Evolutionary conservation across 64 coral and sea anemone species (phyloP).

Genomic region (Cladopsammia gracilis): DNA sequence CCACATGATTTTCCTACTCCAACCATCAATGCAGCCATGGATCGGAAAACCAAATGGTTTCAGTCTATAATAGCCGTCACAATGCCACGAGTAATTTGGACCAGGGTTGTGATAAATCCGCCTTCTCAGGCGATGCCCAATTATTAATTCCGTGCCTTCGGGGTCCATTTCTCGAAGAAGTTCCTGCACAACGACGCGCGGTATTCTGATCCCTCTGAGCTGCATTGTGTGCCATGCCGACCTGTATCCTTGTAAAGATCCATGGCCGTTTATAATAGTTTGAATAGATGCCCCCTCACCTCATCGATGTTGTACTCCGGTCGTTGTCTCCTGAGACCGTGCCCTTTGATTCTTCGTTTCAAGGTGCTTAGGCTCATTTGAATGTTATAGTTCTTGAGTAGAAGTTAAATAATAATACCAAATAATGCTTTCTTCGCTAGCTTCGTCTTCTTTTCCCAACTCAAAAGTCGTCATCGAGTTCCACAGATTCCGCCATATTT

Average conservation of each 20-base stretch:
- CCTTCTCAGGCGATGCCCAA: conserved; percentile 68
- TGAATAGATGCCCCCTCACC: too few species aligned
- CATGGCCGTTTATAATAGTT: too few species aligned
- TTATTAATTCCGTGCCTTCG: conserved; percentile 61
- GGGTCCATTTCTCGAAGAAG: conserved; percentile 76
- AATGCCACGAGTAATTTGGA: conserved; percentile 70
- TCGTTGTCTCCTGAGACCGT: too few species aligned
- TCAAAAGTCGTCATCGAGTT: too few species aligned
- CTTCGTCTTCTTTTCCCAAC: too few species aligned
- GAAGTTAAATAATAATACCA: too few species aligned
- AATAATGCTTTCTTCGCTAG: too few species aligned
- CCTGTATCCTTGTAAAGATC: conserved; percentile 69
- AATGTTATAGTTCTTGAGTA: too few species aligned
- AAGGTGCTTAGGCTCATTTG: too few species aligned
- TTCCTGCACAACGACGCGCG: conserved; percentile 71
- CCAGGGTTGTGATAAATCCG: conserved; percentile 70
- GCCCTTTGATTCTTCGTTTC: too few species aligned
- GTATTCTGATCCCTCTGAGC: conserved; percentile 66
- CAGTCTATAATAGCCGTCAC: conserved; percentile 74
- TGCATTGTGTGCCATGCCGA: conserved; percentile 76
- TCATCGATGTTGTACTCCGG: conserved; percentile 69
- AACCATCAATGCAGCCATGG: conserved; percentile 78
- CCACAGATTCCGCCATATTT: too few species aligned
- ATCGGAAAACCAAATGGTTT: too few species aligned
- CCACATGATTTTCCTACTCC: conserved; percentile 71